Percentiles rank a stretch among this genome's conserved stretches.
Conservation (phyloP, 2,888 invertebrate species). For the Reticulitermes lucifugus region DNA sequence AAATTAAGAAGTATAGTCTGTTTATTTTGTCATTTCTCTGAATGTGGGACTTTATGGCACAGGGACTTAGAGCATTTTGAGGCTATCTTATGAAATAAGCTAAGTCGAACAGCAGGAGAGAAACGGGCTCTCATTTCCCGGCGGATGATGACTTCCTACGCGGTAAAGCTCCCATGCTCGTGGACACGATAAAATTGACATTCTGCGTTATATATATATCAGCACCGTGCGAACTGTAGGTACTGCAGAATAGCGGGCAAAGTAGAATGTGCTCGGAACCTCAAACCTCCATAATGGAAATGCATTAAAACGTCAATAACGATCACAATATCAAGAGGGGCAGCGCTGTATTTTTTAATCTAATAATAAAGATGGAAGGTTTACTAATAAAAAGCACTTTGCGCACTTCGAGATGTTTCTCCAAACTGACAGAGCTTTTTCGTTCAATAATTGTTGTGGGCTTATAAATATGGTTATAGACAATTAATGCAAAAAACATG, state of each 20-base stretch:
- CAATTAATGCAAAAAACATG: conserved; percentile 20
- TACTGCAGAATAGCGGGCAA: background rate
- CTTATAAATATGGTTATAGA: conserved; percentile 25
- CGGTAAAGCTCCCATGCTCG: too few relatives aligned
- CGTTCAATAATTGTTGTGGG: conserved; percentile 12
- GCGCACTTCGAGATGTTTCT: conserved; percentile 1
- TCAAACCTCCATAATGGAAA: background rate
- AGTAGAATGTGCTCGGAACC: background rate
- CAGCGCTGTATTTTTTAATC: background rate
- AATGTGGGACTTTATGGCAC: too few relatives aligned
- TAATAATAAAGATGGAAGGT: conserved; percentile 24
- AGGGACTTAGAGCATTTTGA: too few relatives aligned
- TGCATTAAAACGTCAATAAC: conserved; percentile 24
- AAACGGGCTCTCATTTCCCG: too few relatives aligned
- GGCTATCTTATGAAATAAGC: too few relatives aligned
- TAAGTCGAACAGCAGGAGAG: too few relatives aligned
- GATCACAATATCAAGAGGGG: conserved; percentile 1
- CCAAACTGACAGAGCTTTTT: background rate
- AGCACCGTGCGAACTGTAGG: background rate
- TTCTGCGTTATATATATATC: background rate
- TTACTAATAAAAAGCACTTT: conserved; percentile 24
- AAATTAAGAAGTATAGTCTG: background rate
- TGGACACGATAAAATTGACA: too few relatives aligned
- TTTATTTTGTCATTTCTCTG: too few relatives aligned
- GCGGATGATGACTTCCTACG: too few relatives aligned